Evolutionary conservation across 2,888 invertebrate genomes (phyloP).

Genomic region (Listrodromus nycthemerus): DNA sequence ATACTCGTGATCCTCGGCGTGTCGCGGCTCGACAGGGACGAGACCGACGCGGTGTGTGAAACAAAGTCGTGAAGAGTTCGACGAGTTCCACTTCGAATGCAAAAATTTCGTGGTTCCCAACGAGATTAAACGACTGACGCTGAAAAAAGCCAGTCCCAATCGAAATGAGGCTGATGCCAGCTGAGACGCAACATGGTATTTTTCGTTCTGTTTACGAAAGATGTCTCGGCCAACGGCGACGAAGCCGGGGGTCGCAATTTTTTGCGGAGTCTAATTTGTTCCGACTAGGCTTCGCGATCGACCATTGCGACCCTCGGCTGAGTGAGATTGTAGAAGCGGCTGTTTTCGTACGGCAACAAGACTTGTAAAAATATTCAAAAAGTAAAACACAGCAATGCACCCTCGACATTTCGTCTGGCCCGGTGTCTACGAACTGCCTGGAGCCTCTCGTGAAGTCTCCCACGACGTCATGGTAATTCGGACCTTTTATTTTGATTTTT

Average conservation of each 20-base stretch:
- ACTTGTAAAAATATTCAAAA: conserved; percentile 1
- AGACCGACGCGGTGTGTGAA: conserved; percentile 11
- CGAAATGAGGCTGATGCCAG: conserved; percentile 31
- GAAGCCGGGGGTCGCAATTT: conserved; percentile 49
- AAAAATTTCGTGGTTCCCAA: conserved; percentile 8
- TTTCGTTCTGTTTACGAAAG: neutral
- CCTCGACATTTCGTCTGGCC: conserved; percentile 21
- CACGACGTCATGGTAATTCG: conserved; percentile 16
- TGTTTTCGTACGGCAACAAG: neutral
- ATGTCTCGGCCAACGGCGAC: conserved; percentile 1
- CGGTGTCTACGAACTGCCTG: neutral
- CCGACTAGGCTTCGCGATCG: conserved; percentile 55
- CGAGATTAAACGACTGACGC: conserved; percentile 17
- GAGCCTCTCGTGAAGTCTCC: conserved; percentile 30
- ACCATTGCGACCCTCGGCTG: conserved; percentile 38
- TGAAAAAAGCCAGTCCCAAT: conserved; percentile 3
- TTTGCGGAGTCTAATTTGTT: conserved; percentile 56
- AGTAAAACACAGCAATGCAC: conserved; percentile 1
- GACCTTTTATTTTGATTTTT: conserved; percentile 14
- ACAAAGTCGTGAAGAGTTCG: neutral
- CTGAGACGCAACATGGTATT: conserved; percentile 21
- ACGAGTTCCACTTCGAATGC: neutral
- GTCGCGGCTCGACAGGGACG: conserved; percentile 58
- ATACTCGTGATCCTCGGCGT: neutral
- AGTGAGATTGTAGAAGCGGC: conserved; percentile 28